Evolutionary conservation across 1,140 invertebrate species (phyloP).

Genomic region (Eumeta japonica): DNA sequence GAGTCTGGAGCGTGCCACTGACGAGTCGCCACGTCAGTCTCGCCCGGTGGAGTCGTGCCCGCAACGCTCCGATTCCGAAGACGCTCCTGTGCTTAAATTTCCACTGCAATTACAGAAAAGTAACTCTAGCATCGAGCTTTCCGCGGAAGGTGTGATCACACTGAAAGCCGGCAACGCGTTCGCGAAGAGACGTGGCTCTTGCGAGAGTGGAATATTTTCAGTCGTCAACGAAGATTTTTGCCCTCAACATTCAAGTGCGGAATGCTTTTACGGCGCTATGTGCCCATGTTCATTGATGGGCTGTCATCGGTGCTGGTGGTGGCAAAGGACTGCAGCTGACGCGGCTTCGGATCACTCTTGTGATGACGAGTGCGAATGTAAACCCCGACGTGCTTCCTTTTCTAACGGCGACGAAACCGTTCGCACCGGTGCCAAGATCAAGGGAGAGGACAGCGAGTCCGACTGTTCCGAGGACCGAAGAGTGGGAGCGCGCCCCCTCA

Average conservation of each 20-base stretch:
- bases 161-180: slow-evolving; percentile 46
- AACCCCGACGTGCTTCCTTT: neutral
- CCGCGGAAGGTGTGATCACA: slow-evolving; percentile 38
- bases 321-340: slow-evolving; percentile 17
- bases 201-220: slow-evolving; percentile 86
- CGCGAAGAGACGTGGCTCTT: slow-evolving; percentile 73
- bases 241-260: slow-evolving; percentile 21
- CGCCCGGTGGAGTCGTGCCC: slow-evolving; percentile 10
- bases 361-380: neutral
- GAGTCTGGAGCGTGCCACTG: slow-evolving; percentile 24
- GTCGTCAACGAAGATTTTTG: slow-evolving; percentile 74
- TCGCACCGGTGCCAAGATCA: slow-evolving; percentile 6
- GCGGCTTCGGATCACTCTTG: slow-evolving; percentile 3
- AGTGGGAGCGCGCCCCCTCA: slow-evolving; percentile 5
- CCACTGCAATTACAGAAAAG: slow-evolving; percentile 38
- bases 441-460: slow-evolving; percentile 10
- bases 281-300: slow-evolving; percentile 47
- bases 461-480: slow-evolving; percentile 9
- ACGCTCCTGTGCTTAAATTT: slow-evolving; percentile 31
- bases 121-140: slow-evolving; percentile 18
- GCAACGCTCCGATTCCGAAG: slow-evolving; percentile 11
- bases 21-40: slow-evolving; percentile 22
- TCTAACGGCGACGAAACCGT: neutral
- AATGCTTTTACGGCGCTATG: slow-evolving; percentile 29
- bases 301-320: slow-evolving; percentile 48